A percentile compares a stretch with the other conserved stretches of the same genome.
Conservation (phyloP, 2,888 invertebrate species). For the Sphaerophoria taeniata region DNA sequence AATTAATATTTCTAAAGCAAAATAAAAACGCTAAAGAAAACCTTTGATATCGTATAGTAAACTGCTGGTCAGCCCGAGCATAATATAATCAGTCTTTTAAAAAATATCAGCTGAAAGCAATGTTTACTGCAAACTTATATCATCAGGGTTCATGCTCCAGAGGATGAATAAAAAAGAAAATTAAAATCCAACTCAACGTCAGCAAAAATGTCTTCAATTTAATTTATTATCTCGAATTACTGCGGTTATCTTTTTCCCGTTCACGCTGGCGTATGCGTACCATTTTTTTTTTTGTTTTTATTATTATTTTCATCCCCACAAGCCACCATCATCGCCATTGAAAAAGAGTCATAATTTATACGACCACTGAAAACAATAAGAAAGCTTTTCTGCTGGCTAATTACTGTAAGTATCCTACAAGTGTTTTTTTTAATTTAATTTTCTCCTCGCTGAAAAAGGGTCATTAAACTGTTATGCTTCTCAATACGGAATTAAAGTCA, state of each 20-base stretch:
- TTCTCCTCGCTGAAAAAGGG: constrained; percentile 11
- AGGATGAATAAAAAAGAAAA: background rate
- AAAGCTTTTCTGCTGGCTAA: constrained; percentile 11
- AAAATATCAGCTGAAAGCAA: background rate
- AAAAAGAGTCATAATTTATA: background rate
- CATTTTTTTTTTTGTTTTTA: background rate
- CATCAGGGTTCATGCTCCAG: background rate
- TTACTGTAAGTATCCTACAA: constrained; percentile 20
- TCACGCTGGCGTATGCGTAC: background rate
- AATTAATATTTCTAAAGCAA: too few relatives aligned
- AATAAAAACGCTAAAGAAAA: too few relatives aligned
- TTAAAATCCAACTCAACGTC: background rate
- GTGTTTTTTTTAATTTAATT: constrained; percentile 24
- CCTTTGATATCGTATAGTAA: too few relatives aligned
- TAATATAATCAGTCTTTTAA: too few relatives aligned
- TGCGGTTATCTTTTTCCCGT: background rate
- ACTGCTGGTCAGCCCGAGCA: too few relatives aligned
- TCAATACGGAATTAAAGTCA: constrained; percentile 4
- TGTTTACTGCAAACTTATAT: background rate
- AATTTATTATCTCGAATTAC: constrained; percentile 11
- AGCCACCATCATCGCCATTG: background rate
- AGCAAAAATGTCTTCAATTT: background rate
- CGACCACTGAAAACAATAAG: constrained; percentile 1
- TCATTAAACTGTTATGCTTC: constrained; percentile 10
- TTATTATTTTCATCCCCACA: too few relatives aligned